phyloP scores from a whole-genome alignment of 2,113 vertebrate species.

The Puma concolor region DNA sequence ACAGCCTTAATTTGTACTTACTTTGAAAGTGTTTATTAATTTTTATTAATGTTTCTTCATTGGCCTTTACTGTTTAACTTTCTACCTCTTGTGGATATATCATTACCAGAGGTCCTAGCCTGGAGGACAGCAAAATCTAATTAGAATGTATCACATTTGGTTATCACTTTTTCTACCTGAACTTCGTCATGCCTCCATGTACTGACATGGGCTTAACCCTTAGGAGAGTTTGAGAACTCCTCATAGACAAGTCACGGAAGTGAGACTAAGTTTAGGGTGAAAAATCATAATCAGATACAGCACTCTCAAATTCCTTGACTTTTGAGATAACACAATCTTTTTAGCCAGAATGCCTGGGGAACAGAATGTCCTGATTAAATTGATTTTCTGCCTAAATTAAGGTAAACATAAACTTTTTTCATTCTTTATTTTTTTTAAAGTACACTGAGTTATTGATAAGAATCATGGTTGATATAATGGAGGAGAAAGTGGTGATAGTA shows the following conservation, averaged over 20 bases:
- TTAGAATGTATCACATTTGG: constrained; percentile 52
- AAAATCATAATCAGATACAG: constrained; percentile 35
- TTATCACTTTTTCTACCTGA: constrained; percentile 19
- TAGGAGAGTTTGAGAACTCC: constrained; percentile 49
- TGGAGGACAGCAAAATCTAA: constrained; percentile 44
- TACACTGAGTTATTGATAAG: background rate
- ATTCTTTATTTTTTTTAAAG: background rate
- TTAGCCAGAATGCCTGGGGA: constrained; percentile 6
- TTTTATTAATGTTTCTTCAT: constrained; percentile 63
- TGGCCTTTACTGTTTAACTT: constrained; percentile 38
- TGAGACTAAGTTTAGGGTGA: constrained; percentile 7
- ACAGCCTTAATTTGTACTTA: constrained; percentile 21
- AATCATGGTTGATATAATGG: background rate
- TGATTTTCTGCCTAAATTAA: constrained; percentile 50
- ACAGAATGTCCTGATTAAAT: constrained; percentile 5
- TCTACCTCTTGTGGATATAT: background rate
- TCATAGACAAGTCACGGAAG: background rate
- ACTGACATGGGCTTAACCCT: background rate
- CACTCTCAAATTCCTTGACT: constrained; percentile 15
- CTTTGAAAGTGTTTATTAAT: constrained; percentile 54
- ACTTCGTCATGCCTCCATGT: background rate
- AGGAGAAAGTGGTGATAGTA: background rate
- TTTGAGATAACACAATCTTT: constrained; percentile 35
- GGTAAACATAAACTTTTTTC: background rate
- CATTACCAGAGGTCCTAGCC: constrained; percentile 4